phyloP scores from a whole-genome alignment of 64 coral and sea anemone species.

The Exaiptasia diaphana region DNA sequence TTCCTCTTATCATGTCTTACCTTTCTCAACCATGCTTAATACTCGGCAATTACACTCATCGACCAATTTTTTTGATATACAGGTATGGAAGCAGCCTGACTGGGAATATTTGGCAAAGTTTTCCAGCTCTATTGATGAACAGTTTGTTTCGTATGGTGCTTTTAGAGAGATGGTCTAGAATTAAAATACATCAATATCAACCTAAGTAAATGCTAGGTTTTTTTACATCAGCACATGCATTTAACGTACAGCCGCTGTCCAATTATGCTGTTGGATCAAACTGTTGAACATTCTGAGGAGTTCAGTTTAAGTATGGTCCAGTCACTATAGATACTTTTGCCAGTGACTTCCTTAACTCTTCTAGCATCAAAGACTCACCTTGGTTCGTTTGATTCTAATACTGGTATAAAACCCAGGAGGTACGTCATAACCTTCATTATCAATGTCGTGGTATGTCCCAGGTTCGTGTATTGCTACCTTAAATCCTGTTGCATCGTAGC shows the following conservation, averaged over 20 bases:
- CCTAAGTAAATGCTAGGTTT: too few species aligned
- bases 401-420: constrained; percentile 50
- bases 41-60: constrained; percentile 18
- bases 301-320: too few species aligned
- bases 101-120: constrained; percentile 10
- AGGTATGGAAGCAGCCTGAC: constrained; percentile 3
- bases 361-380: background rate
- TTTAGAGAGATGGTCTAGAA: constrained; percentile 7
- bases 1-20: constrained; percentile 7
- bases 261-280: too few species aligned
- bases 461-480: constrained; percentile 46
- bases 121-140: background rate
- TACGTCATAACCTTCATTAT: constrained; percentile 29
- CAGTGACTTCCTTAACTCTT: too few species aligned
- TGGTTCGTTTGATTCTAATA: constrained; percentile 38
- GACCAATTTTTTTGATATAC: constrained; percentile 12
- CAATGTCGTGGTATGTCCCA: background rate
- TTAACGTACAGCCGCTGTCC: too few species aligned
- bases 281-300: too few species aligned
- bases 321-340: too few species aligned
- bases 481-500: constrained; percentile 59
- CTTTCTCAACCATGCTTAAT: constrained; percentile 13
- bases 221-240: too few species aligned
- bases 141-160: constrained; percentile 20
- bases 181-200: background rate